A percentile compares a stretch with the other conserved stretches of the same genome.
Conservation (phyloP, 2,888 invertebrate genomes). For the Polydrusus cervinus region DNA sequence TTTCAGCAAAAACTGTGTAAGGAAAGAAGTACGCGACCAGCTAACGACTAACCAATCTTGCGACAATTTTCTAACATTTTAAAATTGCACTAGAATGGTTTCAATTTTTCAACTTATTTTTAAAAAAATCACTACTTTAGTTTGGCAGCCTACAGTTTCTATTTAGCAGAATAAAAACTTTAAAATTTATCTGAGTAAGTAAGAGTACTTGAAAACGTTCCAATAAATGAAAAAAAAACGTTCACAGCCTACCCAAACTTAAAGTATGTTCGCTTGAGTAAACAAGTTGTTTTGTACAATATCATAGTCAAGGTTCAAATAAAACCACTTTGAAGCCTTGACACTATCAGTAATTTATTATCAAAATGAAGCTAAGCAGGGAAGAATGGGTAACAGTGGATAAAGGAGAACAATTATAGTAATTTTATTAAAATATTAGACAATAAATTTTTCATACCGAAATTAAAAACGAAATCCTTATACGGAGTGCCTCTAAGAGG, state of each 20-base stretch:
- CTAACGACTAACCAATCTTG: too few species aligned
- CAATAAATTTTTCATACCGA: too few species aligned
- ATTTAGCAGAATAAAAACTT: background rate
- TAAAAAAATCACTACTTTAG: background rate
- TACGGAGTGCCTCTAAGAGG: too few species aligned
- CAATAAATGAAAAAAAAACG: slow-evolving; percentile 17
- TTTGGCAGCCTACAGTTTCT: background rate
- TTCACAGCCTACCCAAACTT: slow-evolving; percentile 29
- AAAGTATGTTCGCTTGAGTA: slow-evolving; percentile 29
- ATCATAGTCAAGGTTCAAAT: slow-evolving; percentile 28
- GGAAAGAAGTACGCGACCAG: too few species aligned
- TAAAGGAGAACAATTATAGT: too few species aligned
- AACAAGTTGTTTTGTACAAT: slow-evolving; percentile 23
- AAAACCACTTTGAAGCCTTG: slow-evolving; percentile 34
- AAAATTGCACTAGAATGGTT: too few species aligned
- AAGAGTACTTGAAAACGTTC: slow-evolving; percentile 11
- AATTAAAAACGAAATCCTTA: too few species aligned
- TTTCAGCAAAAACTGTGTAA: too few species aligned
- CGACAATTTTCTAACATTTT: too few species aligned
- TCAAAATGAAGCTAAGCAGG: slow-evolving; percentile 10
- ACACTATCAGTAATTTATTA: slow-evolving; percentile 37
- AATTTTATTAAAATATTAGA: too few species aligned
- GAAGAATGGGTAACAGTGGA: too few species aligned
- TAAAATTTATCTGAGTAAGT: background rate
- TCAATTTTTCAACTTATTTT: too few species aligned